phyloP scores from a whole-genome alignment of 2,888 invertebrate species.

The Acheta domesticus region DNA sequence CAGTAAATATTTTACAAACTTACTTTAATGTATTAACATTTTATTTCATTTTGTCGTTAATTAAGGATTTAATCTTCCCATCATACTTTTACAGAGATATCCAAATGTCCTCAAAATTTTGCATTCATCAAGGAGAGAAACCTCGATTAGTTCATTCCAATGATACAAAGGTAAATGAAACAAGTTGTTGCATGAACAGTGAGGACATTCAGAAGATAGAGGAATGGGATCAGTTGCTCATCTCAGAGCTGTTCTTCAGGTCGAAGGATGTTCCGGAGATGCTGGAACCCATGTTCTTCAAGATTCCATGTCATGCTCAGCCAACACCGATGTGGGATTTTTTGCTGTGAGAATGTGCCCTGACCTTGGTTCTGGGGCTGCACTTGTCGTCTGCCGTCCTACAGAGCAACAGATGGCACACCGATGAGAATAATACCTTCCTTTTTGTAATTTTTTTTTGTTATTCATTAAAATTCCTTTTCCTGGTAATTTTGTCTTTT shows the following conservation, averaged over 20 bases:
- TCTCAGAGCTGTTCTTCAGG: constrained; percentile 18
- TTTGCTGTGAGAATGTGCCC: constrained; percentile 6
- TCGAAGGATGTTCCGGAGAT: not conserved
- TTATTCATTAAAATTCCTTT: too few relatives aligned
- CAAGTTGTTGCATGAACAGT: not conserved
- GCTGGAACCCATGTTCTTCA: not conserved
- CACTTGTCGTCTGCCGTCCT: not conserved
- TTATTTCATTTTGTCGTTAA: too few relatives aligned
- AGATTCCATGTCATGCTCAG: not conserved
- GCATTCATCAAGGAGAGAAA: constrained; percentile 7
- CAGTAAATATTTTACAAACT: too few relatives aligned
- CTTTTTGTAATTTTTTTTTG: too few relatives aligned
- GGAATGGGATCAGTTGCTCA: not conserved
- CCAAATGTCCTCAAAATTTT: too few relatives aligned
- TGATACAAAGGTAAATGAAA: not conserved
- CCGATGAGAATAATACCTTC: too few relatives aligned
- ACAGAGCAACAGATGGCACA: not conserved
- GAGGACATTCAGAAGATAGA: not conserved
- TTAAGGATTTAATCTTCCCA: too few relatives aligned
- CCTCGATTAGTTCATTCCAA: not conserved
- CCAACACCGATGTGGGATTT: not conserved
- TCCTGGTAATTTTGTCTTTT: too few relatives aligned
- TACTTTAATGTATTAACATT: too few relatives aligned
- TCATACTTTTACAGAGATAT: too few relatives aligned
- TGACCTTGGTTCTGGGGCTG: not conserved